A percentile compares a stretch with the other conserved stretches of the same genome.
phyloP scores from a whole-genome alignment of 2,113 vertebrate genomes.

The Vulpes ferrilata region DNA sequence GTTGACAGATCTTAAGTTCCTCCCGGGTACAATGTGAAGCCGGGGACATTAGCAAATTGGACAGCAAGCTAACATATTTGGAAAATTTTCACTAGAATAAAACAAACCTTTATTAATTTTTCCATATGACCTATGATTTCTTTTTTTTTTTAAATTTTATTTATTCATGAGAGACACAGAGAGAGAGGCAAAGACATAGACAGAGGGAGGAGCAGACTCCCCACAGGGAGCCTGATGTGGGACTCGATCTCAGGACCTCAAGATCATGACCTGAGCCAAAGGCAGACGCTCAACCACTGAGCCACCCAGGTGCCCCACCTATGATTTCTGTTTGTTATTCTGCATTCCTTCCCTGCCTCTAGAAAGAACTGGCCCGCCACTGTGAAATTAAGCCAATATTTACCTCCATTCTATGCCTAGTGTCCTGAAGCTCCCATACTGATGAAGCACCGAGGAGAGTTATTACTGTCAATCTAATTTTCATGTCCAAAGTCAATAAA shows the following conservation, averaged over 20 bases:
- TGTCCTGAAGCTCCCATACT: too few relatives aligned
- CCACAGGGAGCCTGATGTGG: too few relatives aligned
- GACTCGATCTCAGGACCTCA: too few relatives aligned
- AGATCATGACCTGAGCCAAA: too few relatives aligned
- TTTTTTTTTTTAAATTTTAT: not conserved
- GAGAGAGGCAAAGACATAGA: too few relatives aligned
- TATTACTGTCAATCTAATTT: not conserved
- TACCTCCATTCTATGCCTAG: not conserved
- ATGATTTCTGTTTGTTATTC: not conserved
- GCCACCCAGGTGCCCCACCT: not conserved
- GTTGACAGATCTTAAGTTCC: not conserved
- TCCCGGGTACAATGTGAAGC: accelerated
- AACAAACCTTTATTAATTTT: not conserved
- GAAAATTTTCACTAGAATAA: not conserved
- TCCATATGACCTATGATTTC: not conserved
- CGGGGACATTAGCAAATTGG: not conserved
- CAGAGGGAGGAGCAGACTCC: too few relatives aligned
- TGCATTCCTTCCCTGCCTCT: not conserved
- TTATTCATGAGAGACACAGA: too few relatives aligned
- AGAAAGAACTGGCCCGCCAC: too few relatives aligned
- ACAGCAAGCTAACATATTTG: not conserved
- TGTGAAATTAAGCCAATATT: not conserved
- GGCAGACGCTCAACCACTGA: too few relatives aligned
- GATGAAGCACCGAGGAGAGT: not conserved
- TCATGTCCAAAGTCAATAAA: not conserved